phyloP scores from a whole-genome alignment of 2,888 invertebrate genomes.

The Ditula angustiorana region DNA sequence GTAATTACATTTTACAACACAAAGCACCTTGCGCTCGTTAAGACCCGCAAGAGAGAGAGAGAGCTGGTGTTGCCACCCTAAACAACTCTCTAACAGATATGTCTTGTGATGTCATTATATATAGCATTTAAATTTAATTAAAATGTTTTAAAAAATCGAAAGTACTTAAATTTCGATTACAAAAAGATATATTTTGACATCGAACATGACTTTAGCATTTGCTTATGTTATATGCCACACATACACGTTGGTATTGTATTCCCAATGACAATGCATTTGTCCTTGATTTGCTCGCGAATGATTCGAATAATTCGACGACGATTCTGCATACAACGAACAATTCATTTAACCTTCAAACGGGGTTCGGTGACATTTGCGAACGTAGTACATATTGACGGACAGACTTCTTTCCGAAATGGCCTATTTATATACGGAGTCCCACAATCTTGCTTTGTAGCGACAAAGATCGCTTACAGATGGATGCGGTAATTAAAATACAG shows the following conservation, averaged over 20 bases:
- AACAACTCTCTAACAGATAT: too few relatives aligned
- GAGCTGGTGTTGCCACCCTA: too few relatives aligned
- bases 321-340: slow-evolving; percentile 55
- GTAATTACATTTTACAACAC: too few relatives aligned
- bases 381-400: slow-evolving; percentile 34
- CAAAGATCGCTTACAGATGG: slow-evolving; percentile 17
- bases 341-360: slow-evolving; percentile 65
- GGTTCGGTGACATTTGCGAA: slow-evolving; percentile 60
- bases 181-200: too few relatives aligned
- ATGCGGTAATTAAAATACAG: slow-evolving; percentile 42
- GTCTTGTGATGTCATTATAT: too few relatives aligned
- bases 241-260: not conserved
- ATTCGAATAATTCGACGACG: slow-evolving; percentile 40
- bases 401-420: slow-evolving; percentile 42
- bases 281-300: slow-evolving; percentile 19
- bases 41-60: too few relatives aligned
- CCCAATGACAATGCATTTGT: slow-evolving; percentile 34
- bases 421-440: slow-evolving; percentile 50
- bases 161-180: too few relatives aligned
- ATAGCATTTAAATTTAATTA: too few relatives aligned
- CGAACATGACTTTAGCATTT: too few relatives aligned
- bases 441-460: slow-evolving; percentile 31
- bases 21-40: too few relatives aligned
- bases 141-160: too few relatives aligned
- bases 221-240: too few relatives aligned